These are phyloP conservation scores for Holacanthella duospinosa DNA, from an alignment of 2,888 invertebrate species.

Conservation along the genomic window DNA sequence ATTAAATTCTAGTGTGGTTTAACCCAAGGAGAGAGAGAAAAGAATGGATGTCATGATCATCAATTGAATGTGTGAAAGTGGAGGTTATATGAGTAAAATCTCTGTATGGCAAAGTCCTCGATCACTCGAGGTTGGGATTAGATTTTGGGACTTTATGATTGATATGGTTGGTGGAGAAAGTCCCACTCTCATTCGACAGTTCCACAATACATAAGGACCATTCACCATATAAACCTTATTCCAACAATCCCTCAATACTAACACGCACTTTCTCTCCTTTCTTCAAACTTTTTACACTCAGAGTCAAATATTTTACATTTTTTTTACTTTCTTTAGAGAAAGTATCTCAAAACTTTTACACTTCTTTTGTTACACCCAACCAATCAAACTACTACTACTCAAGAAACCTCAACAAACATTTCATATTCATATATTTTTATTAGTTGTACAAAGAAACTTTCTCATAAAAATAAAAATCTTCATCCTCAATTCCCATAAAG, in stretches of 20 bases:
- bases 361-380: too few species aligned
- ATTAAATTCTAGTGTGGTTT: not conserved
- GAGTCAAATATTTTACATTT: too few species aligned
- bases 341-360: too few species aligned
- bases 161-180: not conserved
- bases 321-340: too few species aligned
- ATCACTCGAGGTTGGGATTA: not conserved
- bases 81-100: too few species aligned
- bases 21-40: not conserved
- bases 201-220: not conserved
- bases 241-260: not conserved
- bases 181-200: not conserved
- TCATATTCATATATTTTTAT: too few species aligned
- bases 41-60: not conserved
- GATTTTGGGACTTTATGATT: not conserved
- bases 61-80: not conserved
- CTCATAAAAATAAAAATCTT: too few species aligned
- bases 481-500: too few species aligned
- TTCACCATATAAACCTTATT: not conserved
- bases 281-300: too few species aligned
- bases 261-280: not conserved
- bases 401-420: too few species aligned
- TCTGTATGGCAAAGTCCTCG: not conserved
- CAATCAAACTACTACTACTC: too few species aligned
- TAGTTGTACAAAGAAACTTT: too few species aligned